These are phyloP conservation scores for Lophotriccus pileatus DNA, from an alignment of 2,797 vertebrate species.

Conservation along the genomic window DNA sequence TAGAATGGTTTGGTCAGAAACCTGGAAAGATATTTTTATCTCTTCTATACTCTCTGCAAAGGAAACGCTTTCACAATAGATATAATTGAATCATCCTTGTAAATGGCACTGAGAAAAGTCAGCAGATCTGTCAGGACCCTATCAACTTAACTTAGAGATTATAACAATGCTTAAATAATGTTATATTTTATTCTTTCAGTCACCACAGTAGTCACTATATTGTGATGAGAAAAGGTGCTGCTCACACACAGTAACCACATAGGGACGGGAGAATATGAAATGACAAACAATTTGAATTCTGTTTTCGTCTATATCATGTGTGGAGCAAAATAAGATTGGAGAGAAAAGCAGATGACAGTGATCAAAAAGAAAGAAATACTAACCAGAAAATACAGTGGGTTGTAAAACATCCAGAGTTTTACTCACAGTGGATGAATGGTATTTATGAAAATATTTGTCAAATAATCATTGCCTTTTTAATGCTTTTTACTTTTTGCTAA, in stretches of 20 bases:
- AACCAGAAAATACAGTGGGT: neutral
- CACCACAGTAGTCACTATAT: neutral
- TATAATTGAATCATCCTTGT: neutral
- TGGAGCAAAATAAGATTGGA: neutral
- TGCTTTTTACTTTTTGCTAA: neutral
- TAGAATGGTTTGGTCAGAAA: neutral
- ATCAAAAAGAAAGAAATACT: neutral
- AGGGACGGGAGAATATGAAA: neutral
- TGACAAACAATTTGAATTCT: neutral
- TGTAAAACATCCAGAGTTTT: neutral
- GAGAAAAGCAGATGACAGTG: neutral
- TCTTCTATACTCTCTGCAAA: neutral
- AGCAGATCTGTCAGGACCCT: neutral
- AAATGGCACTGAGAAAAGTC: slow-evolving; percentile 14
- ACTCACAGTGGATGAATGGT: neutral
- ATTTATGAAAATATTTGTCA: neutral
- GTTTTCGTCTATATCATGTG: neutral
- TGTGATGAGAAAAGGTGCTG: neutral
- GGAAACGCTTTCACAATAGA: neutral
- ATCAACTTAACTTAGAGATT: neutral
- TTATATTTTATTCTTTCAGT: neutral
- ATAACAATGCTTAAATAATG: neutral
- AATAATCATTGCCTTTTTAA: neutral
- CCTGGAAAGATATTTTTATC: neutral
- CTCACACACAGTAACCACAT: neutral